phyloP scores from a whole-genome alignment of 2,113 vertebrate genomes.

The Boulengerochromis microlepis region DNA sequence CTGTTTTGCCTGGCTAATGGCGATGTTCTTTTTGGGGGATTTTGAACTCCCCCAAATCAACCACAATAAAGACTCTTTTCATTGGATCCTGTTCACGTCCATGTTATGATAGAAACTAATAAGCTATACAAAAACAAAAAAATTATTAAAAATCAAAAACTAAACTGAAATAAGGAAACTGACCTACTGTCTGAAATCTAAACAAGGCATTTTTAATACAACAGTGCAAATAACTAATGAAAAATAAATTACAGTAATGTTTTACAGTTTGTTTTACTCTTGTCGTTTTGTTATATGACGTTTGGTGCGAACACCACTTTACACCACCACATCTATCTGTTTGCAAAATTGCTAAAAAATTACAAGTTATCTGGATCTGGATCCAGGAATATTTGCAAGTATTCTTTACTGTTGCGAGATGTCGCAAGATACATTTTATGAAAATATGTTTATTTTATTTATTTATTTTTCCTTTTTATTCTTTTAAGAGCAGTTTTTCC shows the following conservation, averaged over 20 bases:
- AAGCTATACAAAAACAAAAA: not conserved
- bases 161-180: not conserved
- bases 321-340: not conserved
- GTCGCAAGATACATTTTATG: not conserved
- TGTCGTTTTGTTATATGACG: not conserved
- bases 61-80: not conserved
- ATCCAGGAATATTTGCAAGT: not conserved
- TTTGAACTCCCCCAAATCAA: not conserved
- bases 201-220: not conserved
- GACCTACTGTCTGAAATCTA: not conserved
- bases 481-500: not conserved
- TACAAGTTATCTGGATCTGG: not conserved
- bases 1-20: not conserved
- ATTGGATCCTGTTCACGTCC: rapidly evolving
- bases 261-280: not conserved
- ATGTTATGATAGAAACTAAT: not conserved
- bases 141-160: not conserved
- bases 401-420: not conserved
- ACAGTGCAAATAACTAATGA: not conserved
- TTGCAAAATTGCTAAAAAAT: not conserved
- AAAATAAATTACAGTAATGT: not conserved
- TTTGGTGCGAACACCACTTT: not conserved
- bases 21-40: not conserved
- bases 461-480: not conserved
- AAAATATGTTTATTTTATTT: not conserved